A percentile compares a stretch with the other conserved stretches of the same genome.
Evolutionary conservation across 2,113 vertebrate species (phyloP).

Genomic region (Hydrolagus affinis): DNA sequence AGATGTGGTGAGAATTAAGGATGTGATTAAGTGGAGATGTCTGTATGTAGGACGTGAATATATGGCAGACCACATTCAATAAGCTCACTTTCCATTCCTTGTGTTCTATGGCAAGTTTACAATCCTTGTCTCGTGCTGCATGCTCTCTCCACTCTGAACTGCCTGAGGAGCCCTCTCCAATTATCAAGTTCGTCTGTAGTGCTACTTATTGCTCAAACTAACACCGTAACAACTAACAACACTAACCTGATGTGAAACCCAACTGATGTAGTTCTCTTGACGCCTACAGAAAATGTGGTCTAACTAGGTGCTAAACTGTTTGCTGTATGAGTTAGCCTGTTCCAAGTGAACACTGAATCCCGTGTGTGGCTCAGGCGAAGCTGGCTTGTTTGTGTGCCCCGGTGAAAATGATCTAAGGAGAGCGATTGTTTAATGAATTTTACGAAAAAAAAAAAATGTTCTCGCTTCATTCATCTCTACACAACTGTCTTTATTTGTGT

Average conservation of each 20-base stretch:
- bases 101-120: too few relatives aligned
- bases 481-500: too few relatives aligned
- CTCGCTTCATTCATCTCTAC: too few relatives aligned
- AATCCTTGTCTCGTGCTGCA: too few relatives aligned
- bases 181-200: not conserved
- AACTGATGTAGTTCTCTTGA: not conserved
- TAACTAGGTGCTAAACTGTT: not conserved
- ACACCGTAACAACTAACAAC: not conserved
- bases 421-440: too few relatives aligned
- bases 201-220: not conserved
- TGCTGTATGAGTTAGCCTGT: too few relatives aligned
- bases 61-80: too few relatives aligned
- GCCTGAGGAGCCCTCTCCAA: not conserved
- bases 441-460: too few relatives aligned
- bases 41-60: too few relatives aligned
- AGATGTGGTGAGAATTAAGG: too few relatives aligned
- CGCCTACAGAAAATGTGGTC: not conserved
- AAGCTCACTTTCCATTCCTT: too few relatives aligned
- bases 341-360: not conserved
- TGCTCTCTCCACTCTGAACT: not conserved
- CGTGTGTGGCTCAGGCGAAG: not conserved
- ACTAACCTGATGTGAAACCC: not conserved
- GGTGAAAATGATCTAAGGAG: not conserved
- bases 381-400: not conserved
- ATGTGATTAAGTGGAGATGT: too few relatives aligned